Evolutionary conservation across 2,888 invertebrate genomes (phyloP), one percentile per base, ranked within the genome.

Genomic region (Caenorhabditis japonica): DNA sequence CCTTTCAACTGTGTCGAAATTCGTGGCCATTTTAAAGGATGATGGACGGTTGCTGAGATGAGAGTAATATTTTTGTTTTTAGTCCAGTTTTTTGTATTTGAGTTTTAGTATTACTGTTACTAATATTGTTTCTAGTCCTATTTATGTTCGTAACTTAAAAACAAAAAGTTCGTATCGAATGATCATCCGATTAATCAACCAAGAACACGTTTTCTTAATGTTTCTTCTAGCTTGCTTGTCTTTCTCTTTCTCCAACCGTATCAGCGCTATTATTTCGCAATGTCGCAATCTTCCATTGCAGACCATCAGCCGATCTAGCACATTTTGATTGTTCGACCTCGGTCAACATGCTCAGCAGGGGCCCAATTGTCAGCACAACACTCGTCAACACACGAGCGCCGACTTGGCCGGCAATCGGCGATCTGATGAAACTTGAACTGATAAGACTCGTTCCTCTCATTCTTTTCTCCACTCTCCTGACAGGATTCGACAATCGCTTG

Each of bases 301-400:
- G 51, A 41, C 51, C 66, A 66, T 66, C 66, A 66, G 66, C 56
- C 66, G 66, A 66, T 66, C 56, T 47, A 66, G 56, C 66, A 56
- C 38, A 36, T 23, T 34, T 51, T 66, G 66, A n/a, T 56, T 49
- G 66, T 66, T 66, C 66, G 56, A 66, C 56, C 66, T 66, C 39
- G 36, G 51, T 27, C 39, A 39, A 43, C 61, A 3, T 5, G 43
- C 27, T 46, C 44, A 23, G 15, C 44, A 5, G 30, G 30, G 5
- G 5, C 7, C 30, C n/a, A n/a, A 7, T 30, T 10, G 30, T 7
- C 5, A 21, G 34, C 41, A 36, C 56, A 46, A 49, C 56, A 56
- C 43, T 36, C 44, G 61, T 61, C 61, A 66, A 66, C 66, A 66
- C 19, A 44, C 62, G 10, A 30, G 19, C 17, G 39, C 21, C 49